Evolutionary conservation across 2,113 vertebrate species (phyloP).

Genomic region (Indicator maculatus): DNA sequence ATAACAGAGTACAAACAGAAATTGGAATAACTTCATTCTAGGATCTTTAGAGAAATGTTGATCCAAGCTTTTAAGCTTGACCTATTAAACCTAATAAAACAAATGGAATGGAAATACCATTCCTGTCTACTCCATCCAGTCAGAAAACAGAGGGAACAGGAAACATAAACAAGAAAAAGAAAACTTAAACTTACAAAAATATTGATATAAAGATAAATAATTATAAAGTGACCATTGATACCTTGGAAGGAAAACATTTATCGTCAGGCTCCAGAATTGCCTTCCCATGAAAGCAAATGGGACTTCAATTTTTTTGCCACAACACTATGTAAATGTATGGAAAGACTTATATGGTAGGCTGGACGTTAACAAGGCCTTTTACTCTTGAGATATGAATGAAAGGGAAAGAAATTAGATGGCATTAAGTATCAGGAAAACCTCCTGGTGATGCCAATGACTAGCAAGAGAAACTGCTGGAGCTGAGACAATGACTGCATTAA

Average conservation of each 20-base stretch:
- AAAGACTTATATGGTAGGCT: neutral
- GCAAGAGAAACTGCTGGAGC: neutral
- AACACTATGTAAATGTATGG: neutral
- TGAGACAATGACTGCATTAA: neutral
- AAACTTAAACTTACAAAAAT: neutral
- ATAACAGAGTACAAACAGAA: neutral
- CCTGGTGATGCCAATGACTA: neutral
- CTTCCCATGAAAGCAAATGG: neutral
- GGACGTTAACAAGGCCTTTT: neutral
- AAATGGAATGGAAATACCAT: neutral
- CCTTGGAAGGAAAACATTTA: neutral
- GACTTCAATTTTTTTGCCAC: neutral
- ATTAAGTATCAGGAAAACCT: neutral
- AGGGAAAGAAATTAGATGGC: neutral
- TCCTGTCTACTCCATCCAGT: neutral
- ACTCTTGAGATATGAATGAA: neutral
- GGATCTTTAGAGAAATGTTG: neutral
- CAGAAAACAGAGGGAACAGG: neutral
- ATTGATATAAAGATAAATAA: neutral
- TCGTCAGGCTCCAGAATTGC: neutral
- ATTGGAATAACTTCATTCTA: neutral
- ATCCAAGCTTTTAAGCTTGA: neutral
- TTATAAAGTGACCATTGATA: neutral
- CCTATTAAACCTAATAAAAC: neutral
- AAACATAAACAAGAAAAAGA: neutral